Evolutionary conservation across 2,888 invertebrate species (phyloP).

Genomic region (Schizotus pectinicornis): DNA sequence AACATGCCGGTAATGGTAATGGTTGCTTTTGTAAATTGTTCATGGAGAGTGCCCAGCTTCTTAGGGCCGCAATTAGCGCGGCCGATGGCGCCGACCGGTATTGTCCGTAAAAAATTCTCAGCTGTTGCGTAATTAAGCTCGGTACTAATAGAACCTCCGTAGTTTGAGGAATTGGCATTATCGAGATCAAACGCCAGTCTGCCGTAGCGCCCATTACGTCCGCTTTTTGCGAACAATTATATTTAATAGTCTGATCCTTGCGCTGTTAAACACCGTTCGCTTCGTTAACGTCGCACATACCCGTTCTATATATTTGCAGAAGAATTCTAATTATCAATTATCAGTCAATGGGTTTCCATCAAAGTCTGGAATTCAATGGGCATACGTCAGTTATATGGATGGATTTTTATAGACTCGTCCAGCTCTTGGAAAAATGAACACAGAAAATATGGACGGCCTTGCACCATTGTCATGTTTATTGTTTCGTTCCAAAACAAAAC

Average conservation of each 20-base stretch:
- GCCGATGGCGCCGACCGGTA: too few relatives aligned
- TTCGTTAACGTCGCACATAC: slow-evolving; percentile 37
- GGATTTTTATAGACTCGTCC: slow-evolving; percentile 45
- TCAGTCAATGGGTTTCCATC: slow-evolving; percentile 44
- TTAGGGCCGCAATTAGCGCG: too few relatives aligned
- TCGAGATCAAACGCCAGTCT: slow-evolving; percentile 33
- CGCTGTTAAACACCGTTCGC: slow-evolving; percentile 32
- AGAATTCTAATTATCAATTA: slow-evolving; percentile 49
- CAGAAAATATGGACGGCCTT: slow-evolving; percentile 51
- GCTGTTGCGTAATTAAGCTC: too few relatives aligned
- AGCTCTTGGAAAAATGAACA: slow-evolving; percentile 38
- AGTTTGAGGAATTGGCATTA: slow-evolving; percentile 35
- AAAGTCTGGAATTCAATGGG: slow-evolving; percentile 45
- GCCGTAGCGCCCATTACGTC: slow-evolving; percentile 31
- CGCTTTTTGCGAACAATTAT: slow-evolving; percentile 42
- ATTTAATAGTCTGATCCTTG: slow-evolving; percentile 42
- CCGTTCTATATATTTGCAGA: slow-evolving; percentile 39
- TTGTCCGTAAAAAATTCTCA: too few relatives aligned
- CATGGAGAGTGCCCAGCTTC: too few relatives aligned
- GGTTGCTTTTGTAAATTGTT: too few relatives aligned
- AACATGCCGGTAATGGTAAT: too few relatives aligned
- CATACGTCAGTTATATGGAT: slow-evolving; percentile 43
- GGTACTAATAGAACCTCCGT: neutral
- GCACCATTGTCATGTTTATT: slow-evolving; percentile 50
- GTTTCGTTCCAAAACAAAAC: slow-evolving; percentile 45